Base-by-base conservation (phyloP, 2,888 invertebrate genomes). In the Conus canariensis region DNA sequence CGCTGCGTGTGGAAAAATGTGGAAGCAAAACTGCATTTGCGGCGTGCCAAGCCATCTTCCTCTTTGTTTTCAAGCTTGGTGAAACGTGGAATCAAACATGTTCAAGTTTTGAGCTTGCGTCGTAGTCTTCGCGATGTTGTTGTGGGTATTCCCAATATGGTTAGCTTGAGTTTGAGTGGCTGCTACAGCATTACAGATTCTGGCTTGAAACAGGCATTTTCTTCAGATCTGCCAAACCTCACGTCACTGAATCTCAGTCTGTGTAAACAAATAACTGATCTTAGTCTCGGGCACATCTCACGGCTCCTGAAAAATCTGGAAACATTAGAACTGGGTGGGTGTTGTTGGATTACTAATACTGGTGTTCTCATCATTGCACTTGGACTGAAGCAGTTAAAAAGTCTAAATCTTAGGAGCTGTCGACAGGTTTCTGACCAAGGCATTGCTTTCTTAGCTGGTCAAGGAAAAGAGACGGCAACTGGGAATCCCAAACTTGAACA, bases 231-330 rank as follows among this genome's bases (percentile, higher is more conserved):
- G 92, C 98, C 98, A 88, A 97, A 98, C 70, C 97, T 99, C 89
- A 98, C 97, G 92, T 97, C 98, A 93, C 97, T 99, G 92, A 98
- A 99, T 96, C 97, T 99, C 89, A 98, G 98, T 85, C 97, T 99
- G 91, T 99, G 99, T 97, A 99, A 99, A 96, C 99, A 99, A 97
- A 98, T 99, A 91, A 98, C 98, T n/a, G 99, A 99, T 96, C 97
- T 98, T 60, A 98, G 98, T 88, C 97, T 99, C 59, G 98, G 98
- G 30, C 97, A 98, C 95, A 98, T 99, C 96, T 98, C 98, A 83
- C 98, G 98, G 96, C 97, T 97, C 94, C 97, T 98, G 87, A 98
- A 94, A 96, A 98, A 98, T 96, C 97, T 99, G 91, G 98, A 98
- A 95, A 98, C 98, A 64, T 97, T 99, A 89, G 98, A 99, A 95